Conservation (phyloP, 2,888 invertebrate genomes). For the Amphipyra berbera region DNA sequence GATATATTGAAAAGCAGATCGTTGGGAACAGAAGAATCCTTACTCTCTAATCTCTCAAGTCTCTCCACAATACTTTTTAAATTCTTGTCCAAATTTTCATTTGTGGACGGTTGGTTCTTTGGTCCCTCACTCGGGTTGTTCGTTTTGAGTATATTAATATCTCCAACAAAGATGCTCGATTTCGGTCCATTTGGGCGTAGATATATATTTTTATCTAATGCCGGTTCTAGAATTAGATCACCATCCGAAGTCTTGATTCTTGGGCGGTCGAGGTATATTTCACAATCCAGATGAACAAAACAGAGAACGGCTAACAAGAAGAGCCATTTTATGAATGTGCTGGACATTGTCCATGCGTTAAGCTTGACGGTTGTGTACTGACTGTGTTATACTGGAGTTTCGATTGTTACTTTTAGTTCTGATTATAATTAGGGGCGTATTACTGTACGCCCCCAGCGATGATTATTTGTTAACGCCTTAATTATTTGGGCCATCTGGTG, state of each 20-base stretch:
- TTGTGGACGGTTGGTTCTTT: constrained; percentile 39
- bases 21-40: constrained; percentile 51
- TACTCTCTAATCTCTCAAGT: constrained; percentile 72
- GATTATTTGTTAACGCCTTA: constrained; percentile 8
- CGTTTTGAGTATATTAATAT: constrained; percentile 90
- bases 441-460: constrained; percentile 45
- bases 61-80: constrained; percentile 69
- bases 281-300: constrained; percentile 71
- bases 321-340: constrained; percentile 60
- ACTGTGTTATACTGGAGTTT: constrained; percentile 38
- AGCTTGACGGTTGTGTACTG: constrained; percentile 28
- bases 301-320: constrained; percentile 61
- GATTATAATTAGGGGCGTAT: constrained; percentile 51
- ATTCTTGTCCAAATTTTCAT: constrained; percentile 57
- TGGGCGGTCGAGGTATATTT: constrained; percentile 91
- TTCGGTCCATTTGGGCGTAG: constrained; percentile 92
- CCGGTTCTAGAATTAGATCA: constrained; percentile 94
- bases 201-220: constrained; percentile 94
- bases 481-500: constrained; percentile 45
- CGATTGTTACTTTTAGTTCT: constrained; percentile 1
- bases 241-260: constrained; percentile 91
- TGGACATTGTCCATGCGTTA: constrained; percentile 72
- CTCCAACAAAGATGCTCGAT: constrained; percentile 92
- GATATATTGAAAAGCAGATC: constrained; percentile 68
- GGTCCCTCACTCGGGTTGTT: constrained; percentile 67